A percentile compares a stretch with the other conserved stretches of the same genome.
phyloP scores from a whole-genome alignment of 2,113 vertebrate species.

The Dinomys branickii region DNA sequence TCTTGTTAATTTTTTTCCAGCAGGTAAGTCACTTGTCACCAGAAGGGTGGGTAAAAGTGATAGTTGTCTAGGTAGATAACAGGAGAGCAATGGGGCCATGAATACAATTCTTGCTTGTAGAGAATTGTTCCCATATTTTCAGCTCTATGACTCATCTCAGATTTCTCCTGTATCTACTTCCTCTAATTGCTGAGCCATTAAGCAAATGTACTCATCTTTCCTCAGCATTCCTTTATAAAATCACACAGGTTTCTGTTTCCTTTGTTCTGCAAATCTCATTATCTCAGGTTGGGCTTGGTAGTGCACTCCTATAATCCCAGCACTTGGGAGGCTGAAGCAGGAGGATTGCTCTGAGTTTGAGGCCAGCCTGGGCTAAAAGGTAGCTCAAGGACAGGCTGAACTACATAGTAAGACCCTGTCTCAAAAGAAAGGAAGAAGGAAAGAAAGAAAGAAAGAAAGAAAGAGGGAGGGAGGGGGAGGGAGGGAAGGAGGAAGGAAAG shows the following conservation, averaged over 20 bases:
- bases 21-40: not conserved
- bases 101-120: not conserved
- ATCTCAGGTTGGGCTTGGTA: not conserved
- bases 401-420: not conserved
- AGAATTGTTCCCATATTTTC: not conserved
- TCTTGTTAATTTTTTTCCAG: constrained; percentile 18
- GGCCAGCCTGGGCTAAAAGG: not conserved
- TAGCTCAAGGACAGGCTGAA: not conserved
- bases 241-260: not conserved
- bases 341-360: not conserved
- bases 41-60: not conserved
- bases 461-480: no score
- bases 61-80: not conserved
- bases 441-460: no score
- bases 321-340: not conserved
- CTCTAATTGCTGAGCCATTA: not conserved
- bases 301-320: not conserved
- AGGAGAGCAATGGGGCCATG: not conserved
- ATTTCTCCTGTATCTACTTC: not conserved
- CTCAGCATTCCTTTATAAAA: not conserved
- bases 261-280: constrained; percentile 3
- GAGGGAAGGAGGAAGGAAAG: no score
- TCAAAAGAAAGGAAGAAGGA: no score
- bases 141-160: not conserved
- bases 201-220: not conserved